phyloP scores from a whole-genome alignment of 2,113 vertebrate genomes.

The Osmerus eperlanus region DNA sequence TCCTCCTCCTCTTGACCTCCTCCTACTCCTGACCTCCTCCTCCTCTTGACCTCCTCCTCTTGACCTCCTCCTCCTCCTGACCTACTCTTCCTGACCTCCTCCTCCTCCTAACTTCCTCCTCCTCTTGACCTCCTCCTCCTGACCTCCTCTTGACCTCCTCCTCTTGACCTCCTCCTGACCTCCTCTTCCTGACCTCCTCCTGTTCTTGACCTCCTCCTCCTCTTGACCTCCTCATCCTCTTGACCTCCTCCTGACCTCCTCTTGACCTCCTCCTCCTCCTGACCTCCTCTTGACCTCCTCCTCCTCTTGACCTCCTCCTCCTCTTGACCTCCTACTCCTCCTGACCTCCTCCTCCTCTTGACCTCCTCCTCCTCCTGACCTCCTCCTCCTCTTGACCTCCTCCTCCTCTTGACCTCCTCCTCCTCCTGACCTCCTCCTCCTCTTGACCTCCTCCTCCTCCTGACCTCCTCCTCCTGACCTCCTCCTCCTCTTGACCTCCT shows the following conservation, averaged over 20 bases:
- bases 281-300: no score
- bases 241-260: constrained; percentile 11
- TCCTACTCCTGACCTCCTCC: constrained; percentile 24
- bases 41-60: background rate
- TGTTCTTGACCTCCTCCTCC: background rate
- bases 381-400: no score
- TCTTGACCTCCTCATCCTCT: constrained; percentile 22
- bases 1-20: constrained; percentile 5
- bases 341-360: no score
- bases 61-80: background rate
- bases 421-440: no score
- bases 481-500: no score
- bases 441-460: background rate
- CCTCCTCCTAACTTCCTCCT: no score
- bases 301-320: background rate
- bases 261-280: background rate
- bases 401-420: no score
- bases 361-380: no score
- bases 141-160: constrained; percentile 12
- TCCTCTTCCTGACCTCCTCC: no score
- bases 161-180: constrained; percentile 26
- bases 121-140: background rate
- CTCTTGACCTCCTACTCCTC: no score
- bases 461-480: background rate
- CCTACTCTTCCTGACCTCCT: constrained; percentile 23